Evolutionary conservation across 2,797 vertebrate species (phyloP).

Genomic region (Enteromius fasciolatus): DNA sequence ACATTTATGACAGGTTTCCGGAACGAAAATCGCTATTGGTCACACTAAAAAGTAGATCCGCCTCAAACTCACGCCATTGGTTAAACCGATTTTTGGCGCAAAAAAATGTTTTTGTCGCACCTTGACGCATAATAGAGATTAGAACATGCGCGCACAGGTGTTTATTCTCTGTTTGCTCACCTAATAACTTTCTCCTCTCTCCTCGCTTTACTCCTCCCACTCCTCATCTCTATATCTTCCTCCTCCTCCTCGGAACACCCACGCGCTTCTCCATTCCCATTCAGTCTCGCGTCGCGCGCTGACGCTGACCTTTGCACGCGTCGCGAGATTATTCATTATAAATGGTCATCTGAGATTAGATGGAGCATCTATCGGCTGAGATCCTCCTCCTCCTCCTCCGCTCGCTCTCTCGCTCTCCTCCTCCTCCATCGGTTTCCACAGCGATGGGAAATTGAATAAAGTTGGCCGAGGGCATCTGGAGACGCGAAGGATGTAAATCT

Average conservation of each 20-base stretch:
- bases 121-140: not conserved
- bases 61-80: not conserved
- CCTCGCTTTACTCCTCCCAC: not conserved
- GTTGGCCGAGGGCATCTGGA: slow-evolving; percentile 75
- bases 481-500: slow-evolving; percentile 75
- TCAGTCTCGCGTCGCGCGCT: not conserved
- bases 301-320: slow-evolving; percentile 4
- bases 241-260: slow-evolving; percentile 19
- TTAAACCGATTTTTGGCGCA: not conserved
- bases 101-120: not conserved
- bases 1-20: not conserved
- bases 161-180: not conserved
- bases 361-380: slow-evolving; percentile 40
- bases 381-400: slow-evolving; percentile 48
- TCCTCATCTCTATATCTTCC: slow-evolving; percentile 52
- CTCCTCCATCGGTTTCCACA: slow-evolving; percentile 66
- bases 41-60: not conserved
- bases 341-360: not conserved
- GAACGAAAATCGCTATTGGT: not conserved
- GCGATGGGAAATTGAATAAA: slow-evolving; percentile 79
- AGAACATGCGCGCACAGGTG: not conserved
- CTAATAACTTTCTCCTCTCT: not conserved
- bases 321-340: not conserved
- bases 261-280: slow-evolving; percentile 5
- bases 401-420: slow-evolving; percentile 61